Base-by-base conservation (phyloP, 2,113 vertebrate genomes). In the Caranx melampygus region DNA sequence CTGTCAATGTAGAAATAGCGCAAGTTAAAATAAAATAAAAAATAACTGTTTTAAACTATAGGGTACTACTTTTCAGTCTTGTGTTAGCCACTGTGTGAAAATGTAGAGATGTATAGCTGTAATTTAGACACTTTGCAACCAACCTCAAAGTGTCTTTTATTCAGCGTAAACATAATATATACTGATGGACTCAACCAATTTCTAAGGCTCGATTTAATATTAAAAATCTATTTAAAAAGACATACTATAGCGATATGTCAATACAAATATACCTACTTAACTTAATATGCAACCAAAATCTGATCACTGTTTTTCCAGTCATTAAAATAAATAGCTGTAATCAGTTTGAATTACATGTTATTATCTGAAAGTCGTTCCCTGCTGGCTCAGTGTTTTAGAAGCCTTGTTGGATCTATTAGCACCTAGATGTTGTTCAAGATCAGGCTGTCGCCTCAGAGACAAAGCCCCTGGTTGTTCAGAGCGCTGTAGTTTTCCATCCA, bases 401-500 rank as follows among this genome's bases (percentile, higher is more conserved):
- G 72, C 21, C 51, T 37, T 10, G 18, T 75, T 70, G 74, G 73
- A 58, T 65, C 49, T 18, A 66, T 80, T 82, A 63, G 42, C 68
- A 79, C 80, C 37, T 45, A 68, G 26, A 12, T 59, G 68, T 51
- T 67, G 42, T 47, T 71, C 42, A 74, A 63, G n/a, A 75, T 68
- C 60, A 34, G 57, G 64, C 20, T 1, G 37, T 20, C 31, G 31
- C 40, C 55, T 73, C 62, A 51, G 54, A 84, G 21, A 82, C 37
- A 80, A 73, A 78, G 57, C 35, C 51, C 18, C 37, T 37, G 54
- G 65, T 76, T 61, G 61, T 76, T 75, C 62, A 12, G 18, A 14
- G 0, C 18, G 26, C 26, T 63, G 67, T 64, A 71, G 13, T 75
- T 82, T 80, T 80, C 60, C 42, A 37, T 58, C 73, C 57, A 73